Evolutionary conservation across 1,140 invertebrate species (phyloP).

Genomic region (Pseudoatta argentina): DNA sequence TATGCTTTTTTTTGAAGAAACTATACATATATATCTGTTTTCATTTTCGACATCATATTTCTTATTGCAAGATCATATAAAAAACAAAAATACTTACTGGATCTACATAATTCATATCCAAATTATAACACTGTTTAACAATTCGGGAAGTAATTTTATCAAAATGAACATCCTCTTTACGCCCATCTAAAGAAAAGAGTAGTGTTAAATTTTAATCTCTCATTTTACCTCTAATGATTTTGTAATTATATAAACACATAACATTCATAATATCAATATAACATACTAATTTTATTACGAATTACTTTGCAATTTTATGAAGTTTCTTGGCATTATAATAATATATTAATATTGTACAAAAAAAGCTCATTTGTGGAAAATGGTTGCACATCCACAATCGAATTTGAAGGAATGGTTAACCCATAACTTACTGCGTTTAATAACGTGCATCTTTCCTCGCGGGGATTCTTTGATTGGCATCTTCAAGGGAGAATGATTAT

Average conservation of each 20-base stretch:
- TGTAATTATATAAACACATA: background rate
- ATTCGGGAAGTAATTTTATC: conserved; percentile 99
- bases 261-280: background rate
- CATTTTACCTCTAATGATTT: background rate
- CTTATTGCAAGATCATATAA: background rate
- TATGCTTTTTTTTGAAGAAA: background rate
- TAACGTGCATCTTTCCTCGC: conserved; percentile 85
- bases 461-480: conserved; percentile 53
- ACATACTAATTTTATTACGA: background rate
- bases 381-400: background rate
- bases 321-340: background rate
- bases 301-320: background rate
- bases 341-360: background rate
- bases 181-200: conserved; percentile 90
- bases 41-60: background rate
- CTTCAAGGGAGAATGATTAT: background rate
- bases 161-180: conserved; percentile 97
- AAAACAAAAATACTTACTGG: conserved; percentile 90
- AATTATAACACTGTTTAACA: conserved; percentile 97
- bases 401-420: background rate
- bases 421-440: conserved; percentile 85
- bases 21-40: background rate
- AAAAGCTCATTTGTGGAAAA: background rate
- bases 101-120: conserved; percentile 98
- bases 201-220: conserved; percentile 30